Evolutionary conservation across 2,888 invertebrate genomes (phyloP).

Genomic region (Lycaena phlaeas): DNA sequence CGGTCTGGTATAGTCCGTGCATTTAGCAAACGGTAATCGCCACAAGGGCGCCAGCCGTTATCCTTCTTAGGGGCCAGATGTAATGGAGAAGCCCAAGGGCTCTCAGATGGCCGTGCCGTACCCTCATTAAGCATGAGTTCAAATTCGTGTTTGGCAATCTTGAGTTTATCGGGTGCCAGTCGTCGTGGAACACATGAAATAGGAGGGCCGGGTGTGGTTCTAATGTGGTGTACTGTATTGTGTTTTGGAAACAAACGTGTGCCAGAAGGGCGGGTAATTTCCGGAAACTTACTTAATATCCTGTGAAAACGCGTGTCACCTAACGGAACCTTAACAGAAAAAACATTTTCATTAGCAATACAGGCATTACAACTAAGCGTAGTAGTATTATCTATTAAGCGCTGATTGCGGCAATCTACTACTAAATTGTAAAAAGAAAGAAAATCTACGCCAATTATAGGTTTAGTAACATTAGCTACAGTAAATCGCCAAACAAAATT

Average conservation of each 20-base stretch:
- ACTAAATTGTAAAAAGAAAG: background rate
- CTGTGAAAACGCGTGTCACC: background rate
- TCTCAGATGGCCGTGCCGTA: too few relatives aligned
- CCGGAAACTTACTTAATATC: background rate
- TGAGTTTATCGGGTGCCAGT: constrained; percentile 7
- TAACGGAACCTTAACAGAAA: background rate
- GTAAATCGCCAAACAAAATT: background rate
- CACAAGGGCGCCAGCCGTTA: constrained; percentile 11
- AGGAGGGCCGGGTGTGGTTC: background rate
- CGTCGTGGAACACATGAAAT: background rate
- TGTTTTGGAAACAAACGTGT: background rate
- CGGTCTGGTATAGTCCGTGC: too few relatives aligned
- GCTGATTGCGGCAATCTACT: background rate
- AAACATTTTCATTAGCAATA: background rate
- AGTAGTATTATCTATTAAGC: background rate
- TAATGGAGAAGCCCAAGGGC: constrained; percentile 29
- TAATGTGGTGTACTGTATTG: background rate
- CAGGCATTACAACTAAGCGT: background rate
- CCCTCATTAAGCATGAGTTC: constrained; percentile 16
- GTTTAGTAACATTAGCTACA: background rate
- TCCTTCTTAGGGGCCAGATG: constrained; percentile 28
- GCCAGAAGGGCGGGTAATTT: background rate
- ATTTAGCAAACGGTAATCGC: constrained; percentile 13
- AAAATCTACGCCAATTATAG: background rate
- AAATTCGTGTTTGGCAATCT: constrained; percentile 14